Evolutionary conservation across 2,888 invertebrate genomes (phyloP).

Genomic region (Elysia crispata): DNA sequence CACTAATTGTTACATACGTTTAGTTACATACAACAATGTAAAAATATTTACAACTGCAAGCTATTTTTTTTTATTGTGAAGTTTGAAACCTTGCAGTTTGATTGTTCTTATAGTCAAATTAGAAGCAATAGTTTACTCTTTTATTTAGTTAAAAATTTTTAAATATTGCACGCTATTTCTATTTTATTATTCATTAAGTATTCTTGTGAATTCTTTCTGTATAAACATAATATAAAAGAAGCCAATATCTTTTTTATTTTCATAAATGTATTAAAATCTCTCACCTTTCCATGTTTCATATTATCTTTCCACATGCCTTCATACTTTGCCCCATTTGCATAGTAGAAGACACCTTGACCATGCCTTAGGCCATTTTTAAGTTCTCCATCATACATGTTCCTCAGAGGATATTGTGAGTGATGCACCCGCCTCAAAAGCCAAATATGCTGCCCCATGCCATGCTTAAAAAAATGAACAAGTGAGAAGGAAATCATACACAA

Average conservation of each 20-base stretch:
- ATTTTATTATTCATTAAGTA: too few species aligned
- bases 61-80: too few species aligned
- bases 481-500: too few species aligned
- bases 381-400: slow-evolving; percentile 77
- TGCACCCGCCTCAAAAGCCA: slow-evolving; percentile 75
- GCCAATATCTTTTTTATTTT: not conserved
- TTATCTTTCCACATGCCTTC: slow-evolving; percentile 77
- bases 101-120: too few species aligned
- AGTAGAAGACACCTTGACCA: slow-evolving; percentile 76
- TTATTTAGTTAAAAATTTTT: too few species aligned
- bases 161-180: too few species aligned
- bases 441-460: slow-evolving; percentile 77
- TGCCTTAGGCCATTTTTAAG: slow-evolving; percentile 75
- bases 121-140: too few species aligned
- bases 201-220: too few species aligned
- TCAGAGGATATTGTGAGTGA: slow-evolving; percentile 75
- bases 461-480: slow-evolving; percentile 59
- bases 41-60: too few species aligned
- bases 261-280: not conserved
- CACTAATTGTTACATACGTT: too few species aligned
- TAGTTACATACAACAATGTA: too few species aligned
- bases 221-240: not conserved
- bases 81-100: too few species aligned
- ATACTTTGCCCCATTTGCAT: slow-evolving; percentile 77
- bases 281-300: slow-evolving; percentile 77